These are phyloP conservation scores for Agrotis exclamationis DNA, from an alignment of 2,888 invertebrate genomes.

Conservation along the genomic window DNA sequence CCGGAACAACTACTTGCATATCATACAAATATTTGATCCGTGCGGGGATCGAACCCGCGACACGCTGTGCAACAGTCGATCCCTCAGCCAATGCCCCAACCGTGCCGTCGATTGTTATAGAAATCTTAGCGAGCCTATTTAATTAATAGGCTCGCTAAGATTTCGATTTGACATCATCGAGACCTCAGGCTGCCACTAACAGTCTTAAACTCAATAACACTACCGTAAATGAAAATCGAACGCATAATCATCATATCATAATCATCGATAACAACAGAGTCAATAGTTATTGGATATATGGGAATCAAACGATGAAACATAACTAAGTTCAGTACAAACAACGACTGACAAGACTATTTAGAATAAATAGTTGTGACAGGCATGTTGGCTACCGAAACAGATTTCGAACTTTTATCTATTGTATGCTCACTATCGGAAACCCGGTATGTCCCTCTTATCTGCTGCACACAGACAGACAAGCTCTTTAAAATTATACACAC, in stretches of 20 bases:
- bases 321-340: background rate
- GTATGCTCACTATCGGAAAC: constrained; percentile 84
- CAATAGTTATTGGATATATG: background rate
- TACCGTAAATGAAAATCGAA: background rate
- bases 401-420: constrained; percentile 84
- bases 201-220: background rate
- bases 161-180: background rate
- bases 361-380: constrained; percentile 80
- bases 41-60: no score
- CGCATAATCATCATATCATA: no score
- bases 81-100: no score
- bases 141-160: no score
- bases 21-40: no score
- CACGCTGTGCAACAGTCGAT: no score
- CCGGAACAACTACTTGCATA: no score
- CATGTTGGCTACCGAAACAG: constrained; percentile 87
- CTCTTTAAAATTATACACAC: constrained; percentile 82
- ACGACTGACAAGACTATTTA: constrained; percentile 47
- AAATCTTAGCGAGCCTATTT: background rate
- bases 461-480: constrained; percentile 81
- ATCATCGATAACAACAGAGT: background rate
- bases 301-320: background rate
- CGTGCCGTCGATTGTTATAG: no score
- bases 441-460: constrained; percentile 88
- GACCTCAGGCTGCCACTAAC: background rate